Evolutionary conservation across 2,113 vertebrate species (phyloP).

Genomic region (Rhodinocichla rosea): DNA sequence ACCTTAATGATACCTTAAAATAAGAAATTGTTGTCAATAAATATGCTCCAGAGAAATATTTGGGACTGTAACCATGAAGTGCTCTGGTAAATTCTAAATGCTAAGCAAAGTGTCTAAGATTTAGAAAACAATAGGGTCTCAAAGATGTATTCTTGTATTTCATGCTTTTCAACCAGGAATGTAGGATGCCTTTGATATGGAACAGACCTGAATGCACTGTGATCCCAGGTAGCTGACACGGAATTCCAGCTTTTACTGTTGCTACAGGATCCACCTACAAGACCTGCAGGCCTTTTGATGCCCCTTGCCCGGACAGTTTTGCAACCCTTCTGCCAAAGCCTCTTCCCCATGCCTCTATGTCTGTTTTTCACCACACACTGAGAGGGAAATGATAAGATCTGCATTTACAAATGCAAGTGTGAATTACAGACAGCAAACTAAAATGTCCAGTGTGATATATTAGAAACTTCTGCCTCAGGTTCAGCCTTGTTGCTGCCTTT

Average conservation of each 20-base stretch:
- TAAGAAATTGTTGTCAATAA: background rate
- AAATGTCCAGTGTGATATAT: background rate
- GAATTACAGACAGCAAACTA: background rate
- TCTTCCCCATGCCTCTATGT: fast-evolving
- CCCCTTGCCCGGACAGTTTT: background rate
- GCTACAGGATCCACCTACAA: background rate
- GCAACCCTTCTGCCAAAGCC: fast-evolving
- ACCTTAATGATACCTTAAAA: too few relatives aligned
- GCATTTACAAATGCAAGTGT: background rate
- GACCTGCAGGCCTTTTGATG: background rate
- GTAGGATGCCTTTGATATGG: background rate
- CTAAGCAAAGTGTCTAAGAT: background rate
- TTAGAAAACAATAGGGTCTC: background rate
- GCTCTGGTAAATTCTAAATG: background rate
- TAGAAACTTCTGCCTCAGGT: background rate
- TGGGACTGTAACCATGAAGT: background rate
- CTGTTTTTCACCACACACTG: background rate
- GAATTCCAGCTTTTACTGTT: background rate
- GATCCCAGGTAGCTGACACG: fast-evolving
- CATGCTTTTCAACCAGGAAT: background rate
- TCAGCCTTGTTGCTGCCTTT: fast-evolving
- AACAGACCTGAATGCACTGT: background rate
- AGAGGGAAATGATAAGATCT: fast-evolving
- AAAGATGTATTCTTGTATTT: background rate
- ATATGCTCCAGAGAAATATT: background rate